Percentiles rank a stretch among this genome's conserved stretches.
These are phyloP conservation scores for Polyommatus icarus DNA, from an alignment of 2,888 invertebrate genomes.

Conservation along the genomic window DNA sequence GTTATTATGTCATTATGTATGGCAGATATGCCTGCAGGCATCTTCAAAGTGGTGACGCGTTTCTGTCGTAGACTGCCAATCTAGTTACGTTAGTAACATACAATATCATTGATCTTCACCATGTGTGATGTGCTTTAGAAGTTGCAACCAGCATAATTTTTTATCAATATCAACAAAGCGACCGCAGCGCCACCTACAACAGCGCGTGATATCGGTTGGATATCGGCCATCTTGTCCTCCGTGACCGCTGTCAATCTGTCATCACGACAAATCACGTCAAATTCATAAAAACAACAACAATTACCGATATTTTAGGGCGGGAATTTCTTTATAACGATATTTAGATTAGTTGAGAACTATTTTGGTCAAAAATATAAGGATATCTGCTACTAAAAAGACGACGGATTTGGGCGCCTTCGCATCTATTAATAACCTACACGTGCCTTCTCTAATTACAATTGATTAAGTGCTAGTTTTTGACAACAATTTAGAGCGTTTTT, in stretches of 20 bases:
- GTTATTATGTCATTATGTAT: no score
- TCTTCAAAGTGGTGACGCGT: no score
- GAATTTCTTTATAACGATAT: neutral
- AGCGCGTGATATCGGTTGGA: constrained; percentile 72
- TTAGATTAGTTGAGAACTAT: neutral
- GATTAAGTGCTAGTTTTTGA: neutral
- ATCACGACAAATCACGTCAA: constrained; percentile 60
- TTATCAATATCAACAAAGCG: constrained; percentile 50
- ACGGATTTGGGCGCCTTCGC: constrained; percentile 26
- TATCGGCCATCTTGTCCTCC: constrained; percentile 63
- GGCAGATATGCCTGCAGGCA: no score
- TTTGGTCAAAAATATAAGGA: neutral
- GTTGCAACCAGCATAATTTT: neutral
- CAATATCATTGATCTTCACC: no score
- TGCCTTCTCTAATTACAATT: constrained; percentile 24
- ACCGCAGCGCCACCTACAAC: constrained; percentile 57
- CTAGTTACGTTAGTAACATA: no score
- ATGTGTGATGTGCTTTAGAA: no score
- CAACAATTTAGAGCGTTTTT: neutral
- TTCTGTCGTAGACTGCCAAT: no score
- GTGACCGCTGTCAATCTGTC: constrained; percentile 74
- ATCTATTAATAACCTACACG: constrained; percentile 26
- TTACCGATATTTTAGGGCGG: neutral
- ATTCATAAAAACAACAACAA: constrained; percentile 31
- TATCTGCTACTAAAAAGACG: constrained; percentile 58